Evolutionary conservation across 2,113 vertebrate species (phyloP), one percentile per base, ranked within the genome.

Genomic region (Podarcis muralis): DNA sequence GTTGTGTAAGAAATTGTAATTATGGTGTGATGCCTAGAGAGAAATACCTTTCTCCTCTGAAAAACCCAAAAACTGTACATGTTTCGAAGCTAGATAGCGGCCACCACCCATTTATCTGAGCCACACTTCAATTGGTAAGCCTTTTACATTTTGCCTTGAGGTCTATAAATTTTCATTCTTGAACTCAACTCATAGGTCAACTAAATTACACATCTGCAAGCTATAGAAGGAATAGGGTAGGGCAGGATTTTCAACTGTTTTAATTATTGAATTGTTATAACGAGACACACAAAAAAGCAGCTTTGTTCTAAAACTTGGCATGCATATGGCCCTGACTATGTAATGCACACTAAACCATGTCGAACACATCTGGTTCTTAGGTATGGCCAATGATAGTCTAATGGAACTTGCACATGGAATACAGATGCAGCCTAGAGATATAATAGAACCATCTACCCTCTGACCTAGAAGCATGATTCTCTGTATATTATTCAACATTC

Each of bases 271-370:
- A 88, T 91, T 91, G 87, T 93, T 95, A 87, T 94, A 85, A 83
- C 76, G 8, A 89, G 94, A 91, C 77, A 75, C 87, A 92, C 91
- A 93, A 92, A 93, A 88, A 92, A 93, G 92, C 93, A 94, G 93
- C 94, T 94, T 94, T 92, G 91, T 92, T 95, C 94, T 25, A 89
- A 94, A 96, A 92, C 91, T 81, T 88, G 92, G 93, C 7, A 22
- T 87, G 86, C 94, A 94, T 95, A 89, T 95, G 94, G 92, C 92
- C 93, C 88, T 93, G 92, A 95, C 91, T 93, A 92, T 93, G 27
- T 79, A 89, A 48, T 40, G 35, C 89, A 88, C 90, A 92, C 90
- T 93, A 93, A 90, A 91, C 95, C 89, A 69, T 20, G 83, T 2
- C 76, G 53, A 74, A 16, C 87, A 65, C 72, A 83, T 81, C 85